Evolutionary conservation across 2,113 vertebrate species (phyloP), one percentile per base, ranked within the genome.

Genomic region (Trichomycterus rosablanca): DNA sequence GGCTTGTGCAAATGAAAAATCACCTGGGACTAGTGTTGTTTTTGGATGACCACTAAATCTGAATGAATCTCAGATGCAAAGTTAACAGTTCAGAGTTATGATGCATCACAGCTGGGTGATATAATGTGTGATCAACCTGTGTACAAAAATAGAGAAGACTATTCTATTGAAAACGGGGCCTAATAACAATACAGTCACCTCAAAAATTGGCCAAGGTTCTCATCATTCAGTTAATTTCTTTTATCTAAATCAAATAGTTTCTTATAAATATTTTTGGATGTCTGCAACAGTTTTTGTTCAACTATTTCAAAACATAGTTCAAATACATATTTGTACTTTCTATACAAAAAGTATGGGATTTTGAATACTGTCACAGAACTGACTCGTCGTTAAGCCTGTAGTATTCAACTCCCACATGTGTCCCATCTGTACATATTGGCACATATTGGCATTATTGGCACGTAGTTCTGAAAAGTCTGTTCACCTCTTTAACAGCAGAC

Each of bases 401-500:
- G 55, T 70, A 77, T 40, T 30, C 48, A 59, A 60, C 78, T 75
- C 61, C 78, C 63, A 54, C 73, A 74, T 73, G 74, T 70, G 74
- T 80, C 83, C 86, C 75, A 76, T 79, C 83, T 75, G 83, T 81
- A 87, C 87, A 70, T 83, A 87, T 86, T 97, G 96, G 96, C 96
- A 98, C 95, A 94, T 97, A 92, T 86, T 90, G 96, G 96, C 92
- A 89, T 97, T 91, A 93, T 97, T 94, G 94, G 96, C 94, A 98
- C 92, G 91, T 85, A 92, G 91, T 93, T 94, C 93, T 87, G 83
- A 89, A 88, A 55, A 72, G 89, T 87, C 77, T 85, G 84, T 88
- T 85, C 86, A 26, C 46, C 71, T n/a, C 71, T 76, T 62, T 55
- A 26, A 52, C 73, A 75, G 84, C 78, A 74, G 76, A 76, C 79